Percentiles rank a stretch among this genome's conserved stretches.
These are phyloP conservation scores for Masticophis lateralis DNA, from an alignment of 2,797 vertebrate species.

Conservation along the genomic window DNA sequence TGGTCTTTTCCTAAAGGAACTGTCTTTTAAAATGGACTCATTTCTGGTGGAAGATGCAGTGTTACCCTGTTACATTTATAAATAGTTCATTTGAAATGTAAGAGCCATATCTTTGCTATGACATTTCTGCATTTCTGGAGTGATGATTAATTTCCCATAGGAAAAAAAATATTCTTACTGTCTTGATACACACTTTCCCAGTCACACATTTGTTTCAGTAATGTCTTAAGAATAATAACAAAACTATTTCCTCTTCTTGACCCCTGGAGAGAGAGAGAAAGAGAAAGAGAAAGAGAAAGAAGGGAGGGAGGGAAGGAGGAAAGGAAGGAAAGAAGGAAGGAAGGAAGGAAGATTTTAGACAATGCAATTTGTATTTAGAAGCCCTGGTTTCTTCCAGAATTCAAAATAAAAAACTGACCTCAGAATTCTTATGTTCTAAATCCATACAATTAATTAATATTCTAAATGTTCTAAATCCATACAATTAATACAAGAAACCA, in stretches of 20 bases:
- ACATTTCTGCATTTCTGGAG: not conserved
- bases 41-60: slow-evolving; percentile 39
- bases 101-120: not conserved
- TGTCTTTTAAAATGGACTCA: not conserved
- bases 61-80: slow-evolving; percentile 43
- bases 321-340: too few species aligned
- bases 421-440: not conserved
- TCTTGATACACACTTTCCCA: not conserved
- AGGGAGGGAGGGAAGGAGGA: too few species aligned
- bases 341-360: not conserved
- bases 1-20: not conserved
- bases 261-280: not conserved
- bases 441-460: not conserved
- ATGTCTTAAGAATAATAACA: not conserved
- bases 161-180: not conserved
- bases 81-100: slow-evolving; percentile 25
- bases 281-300: too few species aligned
- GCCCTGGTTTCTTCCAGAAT: not conserved
- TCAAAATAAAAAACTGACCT: not conserved
- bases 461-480: not conserved
- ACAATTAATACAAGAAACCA: not conserved
- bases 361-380: not conserved
- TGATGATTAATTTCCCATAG: not conserved
- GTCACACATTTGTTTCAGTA: not conserved
- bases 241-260: not conserved